Evolutionary conservation across 2,797 vertebrate genomes (phyloP).

Genomic region (Esox masquinongy): DNA sequence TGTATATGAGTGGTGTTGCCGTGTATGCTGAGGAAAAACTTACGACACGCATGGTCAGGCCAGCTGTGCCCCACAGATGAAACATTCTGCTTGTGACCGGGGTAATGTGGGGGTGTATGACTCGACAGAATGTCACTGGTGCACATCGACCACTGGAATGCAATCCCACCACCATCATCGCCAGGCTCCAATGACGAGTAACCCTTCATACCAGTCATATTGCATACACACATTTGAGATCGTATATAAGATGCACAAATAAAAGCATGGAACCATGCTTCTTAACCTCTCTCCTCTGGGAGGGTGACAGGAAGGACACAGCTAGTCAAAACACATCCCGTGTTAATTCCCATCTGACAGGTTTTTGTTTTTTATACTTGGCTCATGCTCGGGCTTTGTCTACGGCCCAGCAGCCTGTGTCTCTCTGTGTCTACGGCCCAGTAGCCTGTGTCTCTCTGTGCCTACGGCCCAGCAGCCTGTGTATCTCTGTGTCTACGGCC

Average conservation of each 20-base stretch:
- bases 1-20: too few relatives aligned
- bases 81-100: background rate
- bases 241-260: background rate
- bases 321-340: conserved; percentile 45
- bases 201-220: background rate
- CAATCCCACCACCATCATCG: background rate
- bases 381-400: too few relatives aligned
- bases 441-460: too few relatives aligned
- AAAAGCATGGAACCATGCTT: conserved; percentile 10
- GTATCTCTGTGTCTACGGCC: background rate
- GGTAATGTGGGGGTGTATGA: background rate
- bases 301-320: conserved; percentile 35
- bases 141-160: background rate
- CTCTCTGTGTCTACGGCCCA: background rate
- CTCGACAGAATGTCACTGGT: background rate
- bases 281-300: conserved; percentile 46
- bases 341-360: conserved; percentile 14
- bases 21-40: background rate
- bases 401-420: too few relatives aligned
- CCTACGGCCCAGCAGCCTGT: background rate
- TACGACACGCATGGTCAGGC: background rate
- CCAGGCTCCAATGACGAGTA: background rate
- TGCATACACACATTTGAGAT: background rate
- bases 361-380: too few relatives aligned
- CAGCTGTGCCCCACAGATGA: background rate